Evolutionary conservation across 2,797 vertebrate species (phyloP).

Genomic region (Paramormyrops hopkinsi): DNA sequence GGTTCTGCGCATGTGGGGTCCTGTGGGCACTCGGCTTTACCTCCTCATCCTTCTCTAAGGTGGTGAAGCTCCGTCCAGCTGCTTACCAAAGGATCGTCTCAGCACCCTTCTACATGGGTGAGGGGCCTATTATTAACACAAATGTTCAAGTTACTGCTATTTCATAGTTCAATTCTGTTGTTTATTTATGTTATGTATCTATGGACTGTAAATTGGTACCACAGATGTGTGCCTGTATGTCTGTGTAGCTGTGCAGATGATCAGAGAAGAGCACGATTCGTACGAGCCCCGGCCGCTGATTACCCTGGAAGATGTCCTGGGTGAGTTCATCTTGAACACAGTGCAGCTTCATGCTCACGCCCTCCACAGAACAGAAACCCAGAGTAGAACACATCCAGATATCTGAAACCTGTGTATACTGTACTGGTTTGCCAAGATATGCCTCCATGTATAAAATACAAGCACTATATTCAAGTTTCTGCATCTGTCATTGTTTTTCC

Average conservation of each 20-base stretch:
- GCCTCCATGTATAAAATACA: neutral
- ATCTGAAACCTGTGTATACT: neutral
- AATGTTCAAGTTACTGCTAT: neutral
- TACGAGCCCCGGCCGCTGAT: neutral
- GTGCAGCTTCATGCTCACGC: neutral
- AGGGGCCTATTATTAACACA: neutral
- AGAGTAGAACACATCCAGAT: neutral
- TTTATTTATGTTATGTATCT: neutral
- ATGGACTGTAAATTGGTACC: neutral
- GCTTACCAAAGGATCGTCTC: slow-evolving; percentile 29
- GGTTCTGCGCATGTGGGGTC: neutral
- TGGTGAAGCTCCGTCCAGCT: slow-evolving; percentile 28
- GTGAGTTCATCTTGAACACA: neutral
- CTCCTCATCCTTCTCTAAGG: slow-evolving; percentile 27
- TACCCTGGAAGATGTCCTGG: neutral
- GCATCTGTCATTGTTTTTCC: neutral
- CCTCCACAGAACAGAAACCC: neutral
- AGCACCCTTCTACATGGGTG: slow-evolving; percentile 47
- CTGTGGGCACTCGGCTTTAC: neutral
- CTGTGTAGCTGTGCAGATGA: slow-evolving; percentile 37
- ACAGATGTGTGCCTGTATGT: neutral
- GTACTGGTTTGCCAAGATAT: neutral
- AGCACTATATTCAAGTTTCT: neutral
- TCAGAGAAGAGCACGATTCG: slow-evolving; percentile 17
- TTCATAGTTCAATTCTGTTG: neutral